phyloP scores from a whole-genome alignment of 2,113 vertebrate genomes.

The Actinemys pallida region DNA sequence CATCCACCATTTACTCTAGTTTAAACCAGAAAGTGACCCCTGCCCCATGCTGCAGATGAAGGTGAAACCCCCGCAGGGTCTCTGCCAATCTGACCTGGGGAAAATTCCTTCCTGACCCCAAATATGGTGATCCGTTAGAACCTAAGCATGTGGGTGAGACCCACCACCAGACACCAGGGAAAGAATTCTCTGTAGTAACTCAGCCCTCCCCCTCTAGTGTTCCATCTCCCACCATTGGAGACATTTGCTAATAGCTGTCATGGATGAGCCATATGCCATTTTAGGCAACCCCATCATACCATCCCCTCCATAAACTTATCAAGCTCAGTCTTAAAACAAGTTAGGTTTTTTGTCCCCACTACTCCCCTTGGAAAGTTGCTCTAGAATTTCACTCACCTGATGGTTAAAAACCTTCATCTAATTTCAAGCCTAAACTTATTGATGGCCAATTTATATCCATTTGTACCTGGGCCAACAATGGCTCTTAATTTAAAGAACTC shows the following conservation, averaged over 20 bases:
- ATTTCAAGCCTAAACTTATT: background rate
- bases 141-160: too few species aligned
- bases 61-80: background rate
- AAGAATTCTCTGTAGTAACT: background rate
- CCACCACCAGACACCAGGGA: background rate
- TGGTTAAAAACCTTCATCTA: background rate
- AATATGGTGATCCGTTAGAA: background rate
- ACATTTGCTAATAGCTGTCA: background rate
- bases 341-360: background rate
- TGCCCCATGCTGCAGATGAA: background rate
- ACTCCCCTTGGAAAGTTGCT: background rate
- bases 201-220: background rate
- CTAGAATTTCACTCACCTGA: background rate
- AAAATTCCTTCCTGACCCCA: background rate
- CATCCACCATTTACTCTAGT: background rate
- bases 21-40: background rate
- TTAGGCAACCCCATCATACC: background rate
- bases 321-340: background rate
- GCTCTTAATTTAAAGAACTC: background rate
- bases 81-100: background rate
- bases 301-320: background rate
- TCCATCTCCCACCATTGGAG: background rate
- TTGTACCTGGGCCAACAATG: background rate
- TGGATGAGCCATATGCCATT: background rate
- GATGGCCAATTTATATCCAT: background rate